Evolutionary conservation across 2,797 vertebrate species (phyloP), one percentile per base, ranked within the genome.

Genomic region (Phrynocephalus vlangalii): DNA sequence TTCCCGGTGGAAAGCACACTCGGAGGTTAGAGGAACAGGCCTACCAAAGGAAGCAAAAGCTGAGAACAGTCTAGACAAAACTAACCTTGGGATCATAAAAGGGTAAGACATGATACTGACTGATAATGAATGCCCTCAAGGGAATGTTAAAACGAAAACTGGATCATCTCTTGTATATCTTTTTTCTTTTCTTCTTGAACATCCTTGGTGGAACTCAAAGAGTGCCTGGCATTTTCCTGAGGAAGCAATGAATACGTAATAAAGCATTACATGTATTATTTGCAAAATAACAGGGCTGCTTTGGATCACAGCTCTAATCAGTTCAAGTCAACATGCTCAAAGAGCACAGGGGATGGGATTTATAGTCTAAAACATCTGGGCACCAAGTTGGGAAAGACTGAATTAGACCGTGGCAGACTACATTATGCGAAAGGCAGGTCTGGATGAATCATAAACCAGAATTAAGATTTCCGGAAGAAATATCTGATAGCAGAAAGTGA

Each of bases 101-200:
- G 95, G 97, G 97, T 96, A 96, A 97, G 95, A 93, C 92, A 92
- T 91, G 97, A 97, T 96, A 96, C 96, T 95, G 97, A 97, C 96
- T 93, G 96, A 98, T 98, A 98, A 98, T 98, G 97, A 97, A 98
- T 98, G 98, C 95, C 97, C 98, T 97, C 97, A 91, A 88, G 97
- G 96, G 97, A 98, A 95, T 96, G 96, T 97, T 97, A 95, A 97
- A 96, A 97, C 96, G 96, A 97, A 97, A 97, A 95, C 94, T 91
- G 93, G 96, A 96, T 97, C 96, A 97, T 96, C 96, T 96, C 96
- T 96, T 96, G 96, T 95, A 95, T 92, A 93, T 95, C 94, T 94
- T 94, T 94, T 94, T 92, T 90, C 86, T 91, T 90, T 95, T 96
- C 96, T 97, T 96, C 97, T 96, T 96, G 91, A 91, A 76, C 22